Evolutionary conservation across 2,888 invertebrate genomes (phyloP), one percentile per base, ranked within the genome.

Genomic region (Cantharis rustica): DNA sequence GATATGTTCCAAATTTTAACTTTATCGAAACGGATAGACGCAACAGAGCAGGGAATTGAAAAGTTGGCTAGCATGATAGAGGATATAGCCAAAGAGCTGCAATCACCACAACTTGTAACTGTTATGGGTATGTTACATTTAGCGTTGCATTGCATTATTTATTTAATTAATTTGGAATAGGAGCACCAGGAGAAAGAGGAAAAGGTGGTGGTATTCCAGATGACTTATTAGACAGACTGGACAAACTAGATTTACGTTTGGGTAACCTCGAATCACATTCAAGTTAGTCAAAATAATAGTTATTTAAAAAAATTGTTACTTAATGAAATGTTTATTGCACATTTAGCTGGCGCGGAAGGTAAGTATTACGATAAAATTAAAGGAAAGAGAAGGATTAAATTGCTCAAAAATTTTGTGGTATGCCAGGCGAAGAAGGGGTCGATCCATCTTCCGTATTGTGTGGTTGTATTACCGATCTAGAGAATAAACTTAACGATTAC

Each of bases 1-100:
- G 93, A 93, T 75, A 91, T 93, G 90, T 93, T 93, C 90, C 92
- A 92, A 78, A 89, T 91, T 16, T 86, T 93, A 73, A 92, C 91
- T 80, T 88, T 93, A 0, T 90, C 90, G 0, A 93, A 93, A 79
- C 89, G 93, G 61, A 85, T 93, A 77, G 93, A 93, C 68, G 92
- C 92, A 0, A 89, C 90, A 7, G 93, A 94, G 83, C 86, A 88
- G 61, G 91, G 91, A 16, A 90, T 93, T 69, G 87, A 88, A 16
- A 93, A 93, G 85, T 85, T 93, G n/a, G 91, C 91, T 69, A 90
- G 90, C 0, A 87, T 93, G 79, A 87, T 93, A 7, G 90, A 92
- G 83, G 91, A 92, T 79, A 82, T 92, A 11, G 90, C 91, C 13
- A 86, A 85, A 31, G 72, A 69, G 47, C 13, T 13, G 7, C n/a